Conservation (phyloP, 2,888 invertebrate genomes). For the Aphodius sticticus region DNA sequence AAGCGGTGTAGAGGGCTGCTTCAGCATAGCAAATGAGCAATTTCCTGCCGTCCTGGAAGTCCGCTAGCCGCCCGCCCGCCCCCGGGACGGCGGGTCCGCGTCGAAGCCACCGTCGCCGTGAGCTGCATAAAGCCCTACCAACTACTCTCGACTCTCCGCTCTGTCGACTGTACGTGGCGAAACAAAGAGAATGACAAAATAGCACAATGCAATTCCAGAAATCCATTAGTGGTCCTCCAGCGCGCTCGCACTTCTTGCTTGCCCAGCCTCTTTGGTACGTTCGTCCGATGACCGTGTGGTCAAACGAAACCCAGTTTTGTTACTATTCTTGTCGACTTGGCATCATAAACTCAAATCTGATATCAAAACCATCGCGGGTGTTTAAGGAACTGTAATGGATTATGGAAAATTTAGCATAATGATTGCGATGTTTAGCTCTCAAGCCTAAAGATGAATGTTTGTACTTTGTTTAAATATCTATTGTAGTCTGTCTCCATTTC, state of each 20-base stretch:
- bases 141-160: conserved; percentile 4
- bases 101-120: background rate
- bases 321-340: background rate
- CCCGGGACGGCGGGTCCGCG: background rate
- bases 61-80: background rate
- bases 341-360: background rate
- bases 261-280: background rate
- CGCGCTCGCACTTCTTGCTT: background rate
- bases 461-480: too few species aligned
- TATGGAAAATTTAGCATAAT: too few species aligned
- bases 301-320: background rate
- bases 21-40: conserved; percentile 4
- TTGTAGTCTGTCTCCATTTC: too few species aligned
- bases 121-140: background rate
- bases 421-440: too few species aligned
- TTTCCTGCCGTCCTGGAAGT: background rate
- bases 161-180: background rate
- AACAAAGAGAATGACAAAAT: conserved; percentile 34
- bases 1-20: background rate
- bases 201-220: conserved; percentile 34
- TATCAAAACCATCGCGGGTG: background rate
- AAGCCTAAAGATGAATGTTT: background rate
- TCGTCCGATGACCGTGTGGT: background rate
- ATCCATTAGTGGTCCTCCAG: conserved; percentile 30
- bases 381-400: background rate